Evolutionary conservation across 2,797 vertebrate species (phyloP), one percentile per base, ranked within the genome.

Genomic region (Urophycis tenuis): DNA sequence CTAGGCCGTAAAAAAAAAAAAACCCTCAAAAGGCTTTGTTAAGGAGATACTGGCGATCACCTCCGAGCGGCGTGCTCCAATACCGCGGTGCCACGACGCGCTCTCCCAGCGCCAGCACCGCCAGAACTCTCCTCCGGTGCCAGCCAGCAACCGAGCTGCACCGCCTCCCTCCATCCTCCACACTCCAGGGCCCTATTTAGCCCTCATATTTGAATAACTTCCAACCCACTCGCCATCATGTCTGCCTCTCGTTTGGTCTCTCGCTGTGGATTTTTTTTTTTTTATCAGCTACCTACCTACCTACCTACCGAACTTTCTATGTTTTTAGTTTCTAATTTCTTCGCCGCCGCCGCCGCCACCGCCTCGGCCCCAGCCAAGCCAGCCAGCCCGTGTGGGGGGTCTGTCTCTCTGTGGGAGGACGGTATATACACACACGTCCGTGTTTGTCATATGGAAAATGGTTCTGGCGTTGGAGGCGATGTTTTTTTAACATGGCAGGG

Each of bases 191-290:
- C 32, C 22, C 35, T 60, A 34, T 75, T 64, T 33, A 34, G n/a
- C 22, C n/a, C 36, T 45, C 72, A n/a, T 29, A 45, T 73, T 36
- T 29, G 41, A 73, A 73, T 73, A 73, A 36, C 34, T 75, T 53
- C 30, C 29, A 31, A 31, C 41, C 30, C 73, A 75, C 74, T 75
- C 11, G 14, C 33, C 35, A 69, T 45, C 30, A 33, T 33, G 14
- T 60, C 76, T 73, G n/a, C 33, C 71, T 77, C 71, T 39, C 2
- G 49, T n/a, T 77, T n/a, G 29, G 7, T 36, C 71, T 77, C n/a
- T 64, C n/a, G 53, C 53, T 72, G 35, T 72, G 31, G 53, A n/a
- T 30, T 75, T n/a, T n/a, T n/a, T n/a, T n/a, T n/a, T n/a, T n/a
- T n/a, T 12, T 29, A 36, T 35, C 60, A 34, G 33, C n/a, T n/a